Evolutionary conservation across 1,140 invertebrate species (phyloP).

Genomic region (Anoplophora glabripennis): DNA sequence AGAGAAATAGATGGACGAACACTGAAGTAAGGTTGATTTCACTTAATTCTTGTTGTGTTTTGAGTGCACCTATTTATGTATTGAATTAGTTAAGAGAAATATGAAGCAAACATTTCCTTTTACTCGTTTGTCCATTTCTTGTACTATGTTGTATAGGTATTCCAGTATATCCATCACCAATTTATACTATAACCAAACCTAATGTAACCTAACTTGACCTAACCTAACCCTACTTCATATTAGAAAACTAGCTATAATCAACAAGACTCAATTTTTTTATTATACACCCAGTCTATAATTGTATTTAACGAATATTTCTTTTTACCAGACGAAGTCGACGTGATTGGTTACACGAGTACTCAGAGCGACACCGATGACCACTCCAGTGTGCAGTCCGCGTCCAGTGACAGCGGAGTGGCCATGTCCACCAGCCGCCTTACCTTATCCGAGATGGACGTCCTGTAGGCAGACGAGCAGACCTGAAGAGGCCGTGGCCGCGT

Average conservation of each 20-base stretch:
- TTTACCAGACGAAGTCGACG: slow-evolving; percentile 82
- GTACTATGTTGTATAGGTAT: background rate
- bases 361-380: slow-evolving; percentile 83
- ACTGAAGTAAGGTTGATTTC: too few relatives aligned
- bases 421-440: slow-evolving; percentile 69
- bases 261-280: background rate
- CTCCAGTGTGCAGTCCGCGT: slow-evolving; percentile 70
- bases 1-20: too few relatives aligned
- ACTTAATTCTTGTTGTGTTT: too few relatives aligned
- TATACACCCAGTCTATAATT: background rate
- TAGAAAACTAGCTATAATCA: background rate
- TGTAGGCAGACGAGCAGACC: slow-evolving; percentile 40
- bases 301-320: slow-evolving; percentile 24
- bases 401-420: slow-evolving; percentile 75
- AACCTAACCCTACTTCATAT: background rate
- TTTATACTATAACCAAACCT: background rate
- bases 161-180: too few relatives aligned
- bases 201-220: background rate
- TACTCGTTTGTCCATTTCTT: background rate
- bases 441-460: slow-evolving; percentile 49
- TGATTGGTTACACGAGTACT: slow-evolving; percentile 81
- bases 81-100: too few relatives aligned
- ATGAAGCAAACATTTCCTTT: too few relatives aligned
- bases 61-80: too few relatives aligned
- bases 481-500: slow-evolving; percentile 31